Conservation (phyloP, 2,113 vertebrate species). For the Podarcis raffonei region DNA sequence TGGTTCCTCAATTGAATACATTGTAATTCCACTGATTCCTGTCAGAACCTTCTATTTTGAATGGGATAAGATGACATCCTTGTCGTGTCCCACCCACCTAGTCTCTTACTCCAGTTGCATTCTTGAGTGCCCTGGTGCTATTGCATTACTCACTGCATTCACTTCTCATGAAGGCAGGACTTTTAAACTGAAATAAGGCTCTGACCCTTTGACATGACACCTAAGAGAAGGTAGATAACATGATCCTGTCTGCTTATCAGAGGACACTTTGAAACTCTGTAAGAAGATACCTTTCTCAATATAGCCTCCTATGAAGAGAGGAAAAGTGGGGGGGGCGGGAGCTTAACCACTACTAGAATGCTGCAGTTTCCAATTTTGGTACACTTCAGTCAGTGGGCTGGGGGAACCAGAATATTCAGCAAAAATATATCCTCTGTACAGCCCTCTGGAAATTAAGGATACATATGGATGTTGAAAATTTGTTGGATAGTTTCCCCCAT, state of each 20-base stretch:
- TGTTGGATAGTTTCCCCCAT: neutral
- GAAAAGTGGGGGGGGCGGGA: neutral
- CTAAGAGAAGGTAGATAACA: conserved; percentile 30
- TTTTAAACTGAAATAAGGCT: conserved; percentile 49
- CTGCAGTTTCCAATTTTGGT: conserved; percentile 11
- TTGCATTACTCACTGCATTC: conserved; percentile 25
- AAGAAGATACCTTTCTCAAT: conserved; percentile 36
- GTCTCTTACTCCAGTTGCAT: neutral
- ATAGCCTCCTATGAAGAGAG: neutral
- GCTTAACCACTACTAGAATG: conserved; percentile 20
- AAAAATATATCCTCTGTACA: conserved; percentile 24
- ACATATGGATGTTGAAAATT: neutral
- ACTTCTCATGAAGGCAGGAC: conserved; percentile 28
- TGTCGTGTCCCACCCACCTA: neutral
- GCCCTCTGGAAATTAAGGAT: neutral
- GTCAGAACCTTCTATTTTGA: conserved; percentile 19
- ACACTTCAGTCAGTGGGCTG: conserved; percentile 29
- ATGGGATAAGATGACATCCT: conserved; percentile 16
- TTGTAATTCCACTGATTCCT: conserved; percentile 20
- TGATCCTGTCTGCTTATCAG: conserved; percentile 36
- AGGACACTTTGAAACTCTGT: conserved; percentile 36
- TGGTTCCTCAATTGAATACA: conserved; percentile 6
- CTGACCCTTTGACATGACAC: conserved; percentile 39
- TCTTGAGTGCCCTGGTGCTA: conserved; percentile 14
- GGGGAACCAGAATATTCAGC: neutral